Evolutionary conservation across 2,888 invertebrate species (phyloP).

Genomic region (Hemistola chrysoprasaria): DNA sequence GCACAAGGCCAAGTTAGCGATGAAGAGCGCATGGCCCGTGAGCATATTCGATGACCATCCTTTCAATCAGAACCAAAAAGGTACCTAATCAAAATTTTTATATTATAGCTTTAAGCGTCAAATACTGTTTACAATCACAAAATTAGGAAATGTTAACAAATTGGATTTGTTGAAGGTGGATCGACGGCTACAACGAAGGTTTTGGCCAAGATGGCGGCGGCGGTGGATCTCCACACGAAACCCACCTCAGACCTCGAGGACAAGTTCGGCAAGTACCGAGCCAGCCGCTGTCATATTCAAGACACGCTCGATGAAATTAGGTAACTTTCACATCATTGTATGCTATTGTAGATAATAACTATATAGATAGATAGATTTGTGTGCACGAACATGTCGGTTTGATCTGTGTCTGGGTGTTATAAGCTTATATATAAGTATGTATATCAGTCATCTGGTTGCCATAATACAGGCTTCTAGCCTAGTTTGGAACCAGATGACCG

Average conservation of each 20-base stretch:
- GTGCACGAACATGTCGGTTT: too few relatives aligned
- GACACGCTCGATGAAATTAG: slow-evolving; percentile 56
- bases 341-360: too few relatives aligned
- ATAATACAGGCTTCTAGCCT: too few relatives aligned
- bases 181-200: slow-evolving; percentile 44
- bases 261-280: slow-evolving; percentile 47
- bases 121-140: too few relatives aligned
- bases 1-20: slow-evolving; percentile 61
- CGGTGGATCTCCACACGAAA: slow-evolving; percentile 46
- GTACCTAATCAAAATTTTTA: not conserved
- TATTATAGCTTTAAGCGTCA: too few relatives aligned
- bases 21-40: slow-evolving; percentile 54
- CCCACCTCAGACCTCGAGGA: slow-evolving; percentile 39
- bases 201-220: slow-evolving; percentile 55
- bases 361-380: too few relatives aligned
- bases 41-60: slow-evolving; percentile 66
- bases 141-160: too few relatives aligned
- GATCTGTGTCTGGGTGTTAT: too few relatives aligned
- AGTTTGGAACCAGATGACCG: too few relatives aligned
- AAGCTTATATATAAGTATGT: too few relatives aligned
- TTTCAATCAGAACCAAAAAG: slow-evolving; percentile 31
- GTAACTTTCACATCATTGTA: too few relatives aligned
- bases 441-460: too few relatives aligned
- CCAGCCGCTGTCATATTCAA: slow-evolving; percentile 59
- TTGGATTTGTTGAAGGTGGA: slow-evolving; percentile 8